Evolutionary conservation across 2,113 vertebrate species (phyloP).

Genomic region (Arothron firmamentum): DNA sequence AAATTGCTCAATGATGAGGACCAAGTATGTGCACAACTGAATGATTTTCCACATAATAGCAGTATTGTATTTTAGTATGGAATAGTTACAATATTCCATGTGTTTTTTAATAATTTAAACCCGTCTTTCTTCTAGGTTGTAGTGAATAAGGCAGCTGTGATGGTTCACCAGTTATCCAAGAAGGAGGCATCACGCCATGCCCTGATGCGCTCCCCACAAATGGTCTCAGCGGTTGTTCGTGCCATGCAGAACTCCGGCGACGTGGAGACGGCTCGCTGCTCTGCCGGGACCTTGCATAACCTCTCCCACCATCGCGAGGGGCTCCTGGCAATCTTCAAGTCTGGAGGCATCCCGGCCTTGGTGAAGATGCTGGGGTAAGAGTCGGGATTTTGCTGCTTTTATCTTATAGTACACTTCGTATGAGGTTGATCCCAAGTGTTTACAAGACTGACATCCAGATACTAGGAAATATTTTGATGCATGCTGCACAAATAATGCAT

Average conservation of each 20-base stretch:
- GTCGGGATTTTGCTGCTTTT: no score
- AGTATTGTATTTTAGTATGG: no score
- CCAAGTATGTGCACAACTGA: conserved; percentile 74
- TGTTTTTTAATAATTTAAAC: background rate
- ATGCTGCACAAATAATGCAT: no score
- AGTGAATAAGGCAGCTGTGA: conserved; percentile 97
- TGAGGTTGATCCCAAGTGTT: background rate
- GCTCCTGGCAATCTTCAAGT: conserved; percentile 96
- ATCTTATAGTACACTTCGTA: background rate
- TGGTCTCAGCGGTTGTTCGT: conserved; percentile 97
- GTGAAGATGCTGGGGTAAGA: conserved; percentile 98
- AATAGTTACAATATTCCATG: no score
- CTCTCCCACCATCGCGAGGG: conserved; percentile 97
- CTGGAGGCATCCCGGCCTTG: conserved; percentile 94
- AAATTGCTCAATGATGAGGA: conserved; percentile 98
- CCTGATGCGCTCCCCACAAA: conserved; percentile 97
- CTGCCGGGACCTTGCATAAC: conserved; percentile 95
- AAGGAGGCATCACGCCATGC: conserved; percentile 97
- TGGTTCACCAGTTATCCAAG: conserved; percentile 99
- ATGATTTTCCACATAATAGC: background rate
- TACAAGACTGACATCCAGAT: no score
- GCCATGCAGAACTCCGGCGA: conserved; percentile 98
- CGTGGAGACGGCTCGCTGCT: conserved; percentile 95
- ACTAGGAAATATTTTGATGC: no score
- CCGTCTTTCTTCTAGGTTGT: conserved; percentile 81